Evolutionary conservation across 1,140 invertebrate genomes (phyloP).

Genomic region (Saccostrea glomerata): DNA sequence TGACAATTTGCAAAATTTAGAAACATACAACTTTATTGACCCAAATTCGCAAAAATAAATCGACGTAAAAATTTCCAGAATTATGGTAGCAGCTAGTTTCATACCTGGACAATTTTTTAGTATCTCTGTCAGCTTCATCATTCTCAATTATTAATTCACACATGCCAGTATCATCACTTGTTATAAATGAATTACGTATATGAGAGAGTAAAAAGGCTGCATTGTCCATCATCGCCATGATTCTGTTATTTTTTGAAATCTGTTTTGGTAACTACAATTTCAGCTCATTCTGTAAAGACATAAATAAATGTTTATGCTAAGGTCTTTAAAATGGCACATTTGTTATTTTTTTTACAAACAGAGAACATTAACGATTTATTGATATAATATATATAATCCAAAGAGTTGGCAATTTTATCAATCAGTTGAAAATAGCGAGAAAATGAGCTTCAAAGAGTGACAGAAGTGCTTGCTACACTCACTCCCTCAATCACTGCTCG

Average conservation of each 20-base stretch:
- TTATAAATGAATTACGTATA: slow-evolving; percentile 95
- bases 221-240: slow-evolving; percentile 95
- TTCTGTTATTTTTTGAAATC: neutral
- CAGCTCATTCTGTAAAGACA: neutral
- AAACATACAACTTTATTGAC: neutral
- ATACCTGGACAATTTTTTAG: slow-evolving; percentile 2
- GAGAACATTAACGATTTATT: no score
- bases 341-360: no score
- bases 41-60: no score
- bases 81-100: neutral
- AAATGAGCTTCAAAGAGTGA: no score
- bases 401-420: no score
- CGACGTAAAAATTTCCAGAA: no score
- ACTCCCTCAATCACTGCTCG: no score
- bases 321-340: no score
- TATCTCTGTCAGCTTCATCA: slow-evolving; percentile 60
- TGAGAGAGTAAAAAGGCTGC: slow-evolving; percentile 94
- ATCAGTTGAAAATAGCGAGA: no score
- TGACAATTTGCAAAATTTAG: neutral
- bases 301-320: neutral
- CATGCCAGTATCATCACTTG: slow-evolving; percentile 94
- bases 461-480: no score
- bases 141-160: slow-evolving; percentile 74
- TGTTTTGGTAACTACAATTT: no score
- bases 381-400: no score